phyloP scores from a whole-genome alignment of 1,140 invertebrate species.

The Bombus fervidus region DNA sequence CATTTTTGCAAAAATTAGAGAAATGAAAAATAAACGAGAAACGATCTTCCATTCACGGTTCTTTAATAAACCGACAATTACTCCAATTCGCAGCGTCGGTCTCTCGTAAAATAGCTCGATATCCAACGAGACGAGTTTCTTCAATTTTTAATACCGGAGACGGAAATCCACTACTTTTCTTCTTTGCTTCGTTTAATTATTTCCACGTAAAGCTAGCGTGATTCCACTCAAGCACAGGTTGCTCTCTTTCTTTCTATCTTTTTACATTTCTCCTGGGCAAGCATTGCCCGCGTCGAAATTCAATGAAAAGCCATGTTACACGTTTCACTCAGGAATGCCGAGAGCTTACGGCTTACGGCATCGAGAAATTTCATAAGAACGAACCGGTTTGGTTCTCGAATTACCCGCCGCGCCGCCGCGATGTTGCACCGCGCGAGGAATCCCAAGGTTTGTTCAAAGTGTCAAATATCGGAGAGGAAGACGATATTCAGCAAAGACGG shows the following conservation, averaged over 20 bases:
- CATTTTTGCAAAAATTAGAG: background rate
- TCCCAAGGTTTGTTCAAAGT: constrained; percentile 42
- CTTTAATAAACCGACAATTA: constrained; percentile 10
- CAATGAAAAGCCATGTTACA: constrained; percentile 43
- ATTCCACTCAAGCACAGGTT: background rate
- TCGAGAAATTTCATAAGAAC: constrained; percentile 59
- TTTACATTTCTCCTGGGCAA: background rate
- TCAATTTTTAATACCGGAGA: background rate
- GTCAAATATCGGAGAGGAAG: constrained; percentile 40
- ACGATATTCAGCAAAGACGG: constrained; percentile 21
- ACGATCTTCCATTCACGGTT: background rate
- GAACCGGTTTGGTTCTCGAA: constrained; percentile 58
- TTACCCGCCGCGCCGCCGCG: constrained; percentile 21
- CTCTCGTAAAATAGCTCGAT: background rate
- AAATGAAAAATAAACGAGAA: background rate
- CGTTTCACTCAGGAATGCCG: constrained; percentile 32
- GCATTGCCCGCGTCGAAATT: background rate
- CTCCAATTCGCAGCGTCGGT: background rate
- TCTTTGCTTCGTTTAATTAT: background rate
- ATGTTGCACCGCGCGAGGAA: background rate
- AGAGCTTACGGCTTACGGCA: constrained; percentile 51
- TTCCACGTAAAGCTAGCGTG: constrained; percentile 6
- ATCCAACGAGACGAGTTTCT: background rate
- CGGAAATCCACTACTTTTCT: background rate
- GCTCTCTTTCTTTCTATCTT: background rate